Conservation (phyloP, 37 sponge, comb jelly and placozoan genomes). For the Haliclona indistincta region DNA sequence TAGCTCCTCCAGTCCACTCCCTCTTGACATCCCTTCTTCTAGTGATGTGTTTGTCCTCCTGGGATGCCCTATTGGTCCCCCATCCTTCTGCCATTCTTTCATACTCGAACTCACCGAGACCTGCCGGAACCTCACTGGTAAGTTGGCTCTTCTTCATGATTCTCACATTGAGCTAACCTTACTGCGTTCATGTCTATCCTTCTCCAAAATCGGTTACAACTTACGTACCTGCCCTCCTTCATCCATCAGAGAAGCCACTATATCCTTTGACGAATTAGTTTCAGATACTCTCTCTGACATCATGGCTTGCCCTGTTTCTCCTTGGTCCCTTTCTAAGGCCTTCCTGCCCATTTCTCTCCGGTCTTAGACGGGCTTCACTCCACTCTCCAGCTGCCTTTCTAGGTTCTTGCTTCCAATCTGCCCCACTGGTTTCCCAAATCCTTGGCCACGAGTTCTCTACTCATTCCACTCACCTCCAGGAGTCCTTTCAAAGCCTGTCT, state of each 20-base stretch:
- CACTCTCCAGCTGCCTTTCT: too few relatives aligned
- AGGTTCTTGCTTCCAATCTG: too few relatives aligned
- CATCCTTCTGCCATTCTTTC: background rate
- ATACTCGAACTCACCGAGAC: background rate
- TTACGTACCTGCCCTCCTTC: background rate
- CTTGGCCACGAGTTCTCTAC: too few relatives aligned
- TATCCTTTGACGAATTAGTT: background rate
- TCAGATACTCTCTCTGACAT: background rate
- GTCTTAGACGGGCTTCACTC: too few relatives aligned
- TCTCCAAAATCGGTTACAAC: background rate
- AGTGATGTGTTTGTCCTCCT: background rate
- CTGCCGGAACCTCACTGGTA: too few relatives aligned
- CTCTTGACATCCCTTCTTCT: background rate
- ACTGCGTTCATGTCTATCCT: constrained; percentile 3
- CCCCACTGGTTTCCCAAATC: too few relatives aligned
- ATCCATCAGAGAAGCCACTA: background rate
- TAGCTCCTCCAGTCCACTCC: background rate
- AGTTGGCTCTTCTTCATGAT: background rate
- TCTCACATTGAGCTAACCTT: background rate
- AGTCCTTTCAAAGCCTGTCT: too few relatives aligned
- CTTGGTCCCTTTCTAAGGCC: constrained; percentile 1
- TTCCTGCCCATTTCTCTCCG: constrained; percentile 8
- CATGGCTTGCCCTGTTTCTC: background rate
- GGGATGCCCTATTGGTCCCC: constrained; percentile 1
- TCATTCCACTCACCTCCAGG: too few relatives aligned